These are phyloP conservation scores for Cantharis nigra DNA, from an alignment of 2,888 invertebrate species.

Conservation along the genomic window DNA sequence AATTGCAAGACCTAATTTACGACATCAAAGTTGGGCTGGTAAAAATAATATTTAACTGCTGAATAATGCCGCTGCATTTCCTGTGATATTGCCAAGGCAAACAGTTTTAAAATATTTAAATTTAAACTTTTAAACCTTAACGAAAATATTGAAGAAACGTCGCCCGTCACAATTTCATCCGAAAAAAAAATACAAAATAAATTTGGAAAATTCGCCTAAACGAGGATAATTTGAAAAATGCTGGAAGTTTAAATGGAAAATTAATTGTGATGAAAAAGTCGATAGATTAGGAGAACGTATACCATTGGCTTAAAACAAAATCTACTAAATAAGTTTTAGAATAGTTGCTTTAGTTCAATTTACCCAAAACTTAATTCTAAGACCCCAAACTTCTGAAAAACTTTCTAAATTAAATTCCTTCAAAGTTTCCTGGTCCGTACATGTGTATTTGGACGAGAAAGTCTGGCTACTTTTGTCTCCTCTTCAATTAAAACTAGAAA, in stretches of 20 bases:
- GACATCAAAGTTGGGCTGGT: background rate
- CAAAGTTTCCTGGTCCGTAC: conserved; percentile 44
- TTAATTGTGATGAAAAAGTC: conserved; percentile 16
- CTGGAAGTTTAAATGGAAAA: background rate
- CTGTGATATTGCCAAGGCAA: background rate
- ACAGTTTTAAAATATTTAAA: background rate
- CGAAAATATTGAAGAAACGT: background rate
- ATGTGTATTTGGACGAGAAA: conserved; percentile 39
- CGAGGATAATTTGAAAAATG: background rate
- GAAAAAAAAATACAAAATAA: background rate
- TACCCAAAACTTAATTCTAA: conserved; percentile 45
- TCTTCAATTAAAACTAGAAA: conserved; percentile 35
- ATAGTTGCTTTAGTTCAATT: conserved; percentile 50
- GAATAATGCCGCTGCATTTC: background rate
- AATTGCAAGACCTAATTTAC: background rate
- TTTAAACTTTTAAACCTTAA: background rate
- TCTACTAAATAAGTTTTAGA: conserved; percentile 47
- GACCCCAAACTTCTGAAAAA: conserved; percentile 46
- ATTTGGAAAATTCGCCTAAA: background rate
- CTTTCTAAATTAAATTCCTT: conserved; percentile 52
- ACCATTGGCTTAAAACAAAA: conserved; percentile 23
- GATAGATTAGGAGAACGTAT: conserved; percentile 16
- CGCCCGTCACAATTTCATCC: background rate
- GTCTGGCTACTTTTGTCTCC: conserved; percentile 34
- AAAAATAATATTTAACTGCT: background rate